A percentile compares a stretch with the other conserved stretches of the same genome.
Conservation (phyloP, 2,797 vertebrate genomes). For the Myripristis jacobus region DNA sequence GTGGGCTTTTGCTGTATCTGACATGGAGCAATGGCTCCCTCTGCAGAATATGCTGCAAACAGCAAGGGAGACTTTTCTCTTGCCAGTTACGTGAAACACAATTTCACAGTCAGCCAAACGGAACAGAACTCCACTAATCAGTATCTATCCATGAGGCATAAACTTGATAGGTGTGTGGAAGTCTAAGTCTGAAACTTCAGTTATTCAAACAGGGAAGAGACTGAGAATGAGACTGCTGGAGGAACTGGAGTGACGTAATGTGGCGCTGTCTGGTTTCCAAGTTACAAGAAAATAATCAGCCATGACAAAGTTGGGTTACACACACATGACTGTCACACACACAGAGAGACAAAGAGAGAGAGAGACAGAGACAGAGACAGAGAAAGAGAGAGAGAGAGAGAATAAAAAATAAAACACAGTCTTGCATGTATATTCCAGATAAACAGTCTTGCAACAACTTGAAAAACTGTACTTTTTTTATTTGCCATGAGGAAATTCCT, state of each 20-base stretch:
- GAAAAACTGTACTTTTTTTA: conserved; percentile 2
- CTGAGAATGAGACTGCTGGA: background rate
- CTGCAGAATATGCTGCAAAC: conserved; percentile 55
- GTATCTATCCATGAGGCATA: background rate
- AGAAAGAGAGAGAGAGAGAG: background rate
- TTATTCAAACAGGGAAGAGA: conserved; percentile 1
- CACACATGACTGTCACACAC: conserved; percentile 3
- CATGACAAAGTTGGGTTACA: conserved; percentile 13
- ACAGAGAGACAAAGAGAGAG: background rate
- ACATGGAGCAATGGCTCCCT: conserved; percentile 75
- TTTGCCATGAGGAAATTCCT: conserved; percentile 20
- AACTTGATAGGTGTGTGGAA: too few relatives aligned
- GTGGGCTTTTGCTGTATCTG: conserved; percentile 2
- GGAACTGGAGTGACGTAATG: background rate
- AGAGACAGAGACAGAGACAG: background rate
- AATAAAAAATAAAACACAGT: conserved; percentile 21
- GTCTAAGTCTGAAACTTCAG: background rate
- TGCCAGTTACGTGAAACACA: background rate
- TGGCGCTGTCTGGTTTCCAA: background rate
- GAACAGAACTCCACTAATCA: background rate
- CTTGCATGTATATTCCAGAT: conserved; percentile 30
- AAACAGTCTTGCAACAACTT: conserved; percentile 12
- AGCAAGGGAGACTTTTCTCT: conserved; percentile 6
- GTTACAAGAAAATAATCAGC: conserved; percentile 2
- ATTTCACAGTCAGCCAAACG: background rate